A percentile compares a stretch with the other conserved stretches of the same genome.
phyloP scores from a whole-genome alignment of 2,888 invertebrate genomes.

The Anagyrus pseudococci region DNA sequence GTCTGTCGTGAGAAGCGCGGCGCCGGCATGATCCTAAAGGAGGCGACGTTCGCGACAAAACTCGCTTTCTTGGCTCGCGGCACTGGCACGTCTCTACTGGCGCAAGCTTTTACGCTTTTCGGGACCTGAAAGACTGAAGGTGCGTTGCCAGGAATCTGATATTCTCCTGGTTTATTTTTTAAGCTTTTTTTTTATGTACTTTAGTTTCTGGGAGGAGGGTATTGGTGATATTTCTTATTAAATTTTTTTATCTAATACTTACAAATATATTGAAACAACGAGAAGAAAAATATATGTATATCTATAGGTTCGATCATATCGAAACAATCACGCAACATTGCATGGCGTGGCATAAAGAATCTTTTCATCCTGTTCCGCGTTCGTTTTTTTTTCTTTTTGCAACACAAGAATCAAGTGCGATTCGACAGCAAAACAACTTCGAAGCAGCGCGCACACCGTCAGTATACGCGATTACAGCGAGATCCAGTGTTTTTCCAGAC shows the following conservation, averaged over 20 bases:
- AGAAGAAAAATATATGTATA: too few relatives aligned
- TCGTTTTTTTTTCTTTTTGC: too few relatives aligned
- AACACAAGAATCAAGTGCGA: not conserved
- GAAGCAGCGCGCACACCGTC: not conserved
- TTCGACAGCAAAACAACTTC: not conserved
- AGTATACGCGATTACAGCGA: not conserved
- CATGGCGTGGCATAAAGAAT: too few relatives aligned
- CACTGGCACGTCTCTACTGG: slow-evolving; percentile 22
- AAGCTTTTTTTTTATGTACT: not conserved
- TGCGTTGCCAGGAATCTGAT: too few relatives aligned
- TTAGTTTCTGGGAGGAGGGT: not conserved
- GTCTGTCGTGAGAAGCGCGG: slow-evolving; percentile 24
- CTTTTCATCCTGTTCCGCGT: too few relatives aligned
- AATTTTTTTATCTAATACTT: not conserved
- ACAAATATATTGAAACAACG: too few relatives aligned
- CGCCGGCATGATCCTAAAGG: not conserved
- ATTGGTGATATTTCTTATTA: not conserved
- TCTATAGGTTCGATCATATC: too few relatives aligned
- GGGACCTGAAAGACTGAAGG: not conserved
- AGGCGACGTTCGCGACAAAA: not conserved
- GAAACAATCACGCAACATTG: too few relatives aligned
- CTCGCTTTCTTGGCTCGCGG: slow-evolving; percentile 22
- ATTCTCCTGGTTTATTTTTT: too few relatives aligned
- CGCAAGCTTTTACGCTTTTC: not conserved
- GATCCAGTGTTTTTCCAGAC: slow-evolving; percentile 7